These are phyloP conservation scores for Platygyra sinensis DNA, from an alignment of 64 coral and sea anemone species.

Conservation along the genomic window DNA sequence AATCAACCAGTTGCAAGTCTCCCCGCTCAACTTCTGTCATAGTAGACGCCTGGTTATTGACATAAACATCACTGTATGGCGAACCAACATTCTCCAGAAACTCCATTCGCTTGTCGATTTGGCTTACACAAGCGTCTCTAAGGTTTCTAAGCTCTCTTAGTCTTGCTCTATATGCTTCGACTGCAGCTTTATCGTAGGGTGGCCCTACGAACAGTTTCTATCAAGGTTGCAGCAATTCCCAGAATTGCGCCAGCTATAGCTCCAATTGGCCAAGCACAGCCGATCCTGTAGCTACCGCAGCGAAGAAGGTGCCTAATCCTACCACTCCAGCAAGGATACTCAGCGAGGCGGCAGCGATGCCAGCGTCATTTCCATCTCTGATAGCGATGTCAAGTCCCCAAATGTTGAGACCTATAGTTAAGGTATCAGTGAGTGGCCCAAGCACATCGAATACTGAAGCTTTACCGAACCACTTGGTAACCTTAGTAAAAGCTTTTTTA, in stretches of 20 bases:
- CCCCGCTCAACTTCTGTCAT: neutral
- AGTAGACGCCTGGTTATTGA: slow-evolving; percentile 5
- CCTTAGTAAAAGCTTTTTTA: too few relatives aligned
- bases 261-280: too few relatives aligned
- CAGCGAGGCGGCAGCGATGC: slow-evolving; percentile 1
- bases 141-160: neutral
- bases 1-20: too few relatives aligned
- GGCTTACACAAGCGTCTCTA: neutral
- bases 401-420: slow-evolving; percentile 17
- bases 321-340: neutral
- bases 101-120: slow-evolving; percentile 3
- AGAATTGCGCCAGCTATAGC: too few relatives aligned
- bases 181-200: neutral
- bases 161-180: neutral
- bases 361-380: neutral
- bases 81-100: neutral
- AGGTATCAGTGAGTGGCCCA: too few relatives aligned
- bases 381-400: slow-evolving; percentile 20
- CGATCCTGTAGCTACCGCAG: too few relatives aligned
- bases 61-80: slow-evolving; percentile 12
- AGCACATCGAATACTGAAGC: too few relatives aligned
- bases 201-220: neutral
- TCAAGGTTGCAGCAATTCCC: too few relatives aligned
- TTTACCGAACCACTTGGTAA: too few relatives aligned
- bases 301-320: too few relatives aligned